These are phyloP conservation scores for Bellardia pandia DNA, from an alignment of 2,888 invertebrate genomes.

Conservation along the genomic window DNA sequence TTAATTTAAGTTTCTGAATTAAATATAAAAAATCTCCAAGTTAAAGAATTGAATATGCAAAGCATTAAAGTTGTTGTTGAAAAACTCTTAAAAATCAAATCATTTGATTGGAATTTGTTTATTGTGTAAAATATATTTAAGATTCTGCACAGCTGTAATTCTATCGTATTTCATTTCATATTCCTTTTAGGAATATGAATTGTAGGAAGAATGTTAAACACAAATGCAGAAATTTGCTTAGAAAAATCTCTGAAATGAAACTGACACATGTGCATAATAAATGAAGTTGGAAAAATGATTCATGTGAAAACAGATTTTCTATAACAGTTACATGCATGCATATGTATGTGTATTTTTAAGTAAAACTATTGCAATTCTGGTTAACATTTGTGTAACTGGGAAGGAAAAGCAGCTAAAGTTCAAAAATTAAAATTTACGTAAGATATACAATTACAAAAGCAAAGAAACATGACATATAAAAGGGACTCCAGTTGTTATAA, in stretches of 20 bases:
- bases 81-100: too few species aligned
- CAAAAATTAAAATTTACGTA: background rate
- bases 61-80: too few species aligned
- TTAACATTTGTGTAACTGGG: background rate
- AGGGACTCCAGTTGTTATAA: too few species aligned
- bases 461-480: too few species aligned
- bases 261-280: conserved; percentile 23
- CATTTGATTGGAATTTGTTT: too few species aligned
- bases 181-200: background rate
- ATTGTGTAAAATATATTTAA: too few species aligned
- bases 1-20: too few species aligned
- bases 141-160: background rate
- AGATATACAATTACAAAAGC: background rate
- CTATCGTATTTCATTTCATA: background rate
- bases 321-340: background rate
- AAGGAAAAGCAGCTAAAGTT: background rate
- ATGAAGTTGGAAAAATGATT: background rate
- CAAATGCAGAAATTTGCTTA: background rate
- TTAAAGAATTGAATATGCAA: too few species aligned
- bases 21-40: too few species aligned
- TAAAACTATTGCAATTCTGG: background rate
- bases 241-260: background rate
- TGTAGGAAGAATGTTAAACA: background rate
- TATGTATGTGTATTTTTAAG: too few species aligned
- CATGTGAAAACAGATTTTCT: background rate